Conservation (phyloP, 2,888 invertebrate species). For the Auanema freiburgensis region DNA sequence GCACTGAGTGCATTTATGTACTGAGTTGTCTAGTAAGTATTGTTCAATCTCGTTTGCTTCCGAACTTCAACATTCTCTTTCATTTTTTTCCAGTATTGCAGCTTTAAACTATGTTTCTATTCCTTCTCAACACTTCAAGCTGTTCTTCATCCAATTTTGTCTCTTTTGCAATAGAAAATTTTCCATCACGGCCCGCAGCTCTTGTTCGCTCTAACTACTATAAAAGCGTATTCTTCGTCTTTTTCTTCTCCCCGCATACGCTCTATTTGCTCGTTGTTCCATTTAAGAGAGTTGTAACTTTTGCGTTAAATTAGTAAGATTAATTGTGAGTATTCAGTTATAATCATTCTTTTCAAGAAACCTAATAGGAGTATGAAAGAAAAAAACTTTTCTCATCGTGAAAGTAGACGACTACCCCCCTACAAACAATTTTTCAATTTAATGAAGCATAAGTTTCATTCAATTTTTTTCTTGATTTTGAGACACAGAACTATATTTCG, state of each 20-base stretch:
- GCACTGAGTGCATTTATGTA: conserved; percentile 27
- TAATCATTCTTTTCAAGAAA: too few species aligned
- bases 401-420: too few species aligned
- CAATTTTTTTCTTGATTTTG: conserved; percentile 9
- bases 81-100: conserved; percentile 15
- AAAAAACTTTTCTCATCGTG: too few species aligned
- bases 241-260: background rate
- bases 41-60: conserved; percentile 10
- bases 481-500: background rate
- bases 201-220: background rate
- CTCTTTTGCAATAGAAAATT: conserved; percentile 2
- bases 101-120: conserved; percentile 15
- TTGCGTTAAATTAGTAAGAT: too few species aligned
- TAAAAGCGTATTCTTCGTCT: background rate
- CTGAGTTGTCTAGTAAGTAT: conserved; percentile 24
- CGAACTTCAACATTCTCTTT: background rate
- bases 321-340: too few species aligned
- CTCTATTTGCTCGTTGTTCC: too few species aligned
- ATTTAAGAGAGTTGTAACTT: too few species aligned
- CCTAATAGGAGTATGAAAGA: too few species aligned
- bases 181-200: background rate
- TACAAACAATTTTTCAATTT: too few species aligned
- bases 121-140: conserved; percentile 13
- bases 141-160: conserved; percentile 13
- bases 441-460: background rate